phyloP scores from a whole-genome alignment of 2,113 vertebrate genomes.

The Strix aluco region DNA sequence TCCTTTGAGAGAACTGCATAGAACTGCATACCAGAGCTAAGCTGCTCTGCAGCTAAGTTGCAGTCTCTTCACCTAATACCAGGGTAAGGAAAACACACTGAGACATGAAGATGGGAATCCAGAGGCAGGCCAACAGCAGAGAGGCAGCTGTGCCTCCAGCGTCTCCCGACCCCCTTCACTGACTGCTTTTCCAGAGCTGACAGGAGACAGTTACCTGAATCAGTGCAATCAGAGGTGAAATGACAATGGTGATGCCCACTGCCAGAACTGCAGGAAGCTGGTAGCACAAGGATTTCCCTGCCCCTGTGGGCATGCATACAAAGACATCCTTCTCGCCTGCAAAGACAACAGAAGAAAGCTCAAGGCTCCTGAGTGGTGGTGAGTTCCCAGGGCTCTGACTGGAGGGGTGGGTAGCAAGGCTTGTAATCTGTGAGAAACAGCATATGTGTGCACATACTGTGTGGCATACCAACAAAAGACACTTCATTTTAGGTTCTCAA shows the following conservation, averaged over 20 bases:
- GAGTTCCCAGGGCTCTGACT: not conserved
- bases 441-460: accelerated
- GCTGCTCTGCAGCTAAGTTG: not conserved
- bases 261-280: conserved; percentile 93
- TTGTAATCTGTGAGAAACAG: not conserved
- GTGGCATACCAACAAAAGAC: not conserved
- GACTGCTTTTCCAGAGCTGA: not conserved
- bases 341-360: conserved; percentile 65
- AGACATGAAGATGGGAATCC: not conserved
- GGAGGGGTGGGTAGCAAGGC: not conserved
- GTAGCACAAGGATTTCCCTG: conserved; percentile 96
- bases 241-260: conserved; percentile 90
- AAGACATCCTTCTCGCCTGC: conserved; percentile 93
- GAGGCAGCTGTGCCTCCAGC: not conserved
- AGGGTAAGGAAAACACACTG: not conserved
- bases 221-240: conserved; percentile 95
- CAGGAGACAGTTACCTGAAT: conserved; percentile 87
- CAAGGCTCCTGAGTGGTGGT: not conserved
- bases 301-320: conserved; percentile 97
- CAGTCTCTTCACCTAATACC: not conserved
- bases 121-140: not conserved
- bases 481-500: not conserved
- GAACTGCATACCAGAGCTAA: not conserved
- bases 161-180: not conserved
- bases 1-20: not conserved